Evolutionary conservation across 2,113 vertebrate species (phyloP), one percentile per base, ranked within the genome.

Genomic region (Osmerus mordax): DNA sequence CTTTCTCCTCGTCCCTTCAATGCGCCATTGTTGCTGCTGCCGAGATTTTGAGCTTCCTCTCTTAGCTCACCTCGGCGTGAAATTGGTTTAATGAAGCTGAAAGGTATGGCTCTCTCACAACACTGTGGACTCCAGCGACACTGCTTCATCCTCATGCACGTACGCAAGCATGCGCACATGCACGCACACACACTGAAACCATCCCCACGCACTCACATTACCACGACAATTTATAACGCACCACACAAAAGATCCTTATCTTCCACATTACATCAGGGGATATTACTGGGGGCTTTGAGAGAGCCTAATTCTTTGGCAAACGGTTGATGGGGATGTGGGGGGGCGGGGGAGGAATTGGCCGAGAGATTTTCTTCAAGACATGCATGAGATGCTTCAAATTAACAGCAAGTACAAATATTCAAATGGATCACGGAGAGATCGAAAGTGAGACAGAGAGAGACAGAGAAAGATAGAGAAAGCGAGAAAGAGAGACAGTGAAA

Each of bases 31-130:
- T 98, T 96, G 95, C 82, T 1, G 91, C 92, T 90, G 92, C 93
- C 91, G 93, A 94, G 94, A 93, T 91, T 93, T 94, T 84, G 95
- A 92, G 94, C 95, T 96, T 96, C 95, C 94, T 96, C 95, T 97
- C 95, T 96, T 95, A 96, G 95, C 94, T 96, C 97, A 97, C 95
- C 95, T 96, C 95, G 91, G 94, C 96, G 94, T 99, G 97, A 99
- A 99, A 99, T 98, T 98, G 97, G 97, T 98, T 98, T 99, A 99
- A 99, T 99, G 97, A 98, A 97, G 95, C 96, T 96, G 95, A 99
- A 99, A 98, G 95, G 95, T 98, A 98, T 97, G 96, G 95, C 93
- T 95, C 94, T 96, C 96, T 95, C 96, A 94, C 95, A 95, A 96
- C 94, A 95, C 94, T 94, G 95, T 76, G 92, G 94, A 98, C 95